A percentile compares a stretch with the other conserved stretches of the same genome.
Evolutionary conservation across 2,888 invertebrate species (phyloP).

Genomic region (Bruchidius siliquastri): DNA sequence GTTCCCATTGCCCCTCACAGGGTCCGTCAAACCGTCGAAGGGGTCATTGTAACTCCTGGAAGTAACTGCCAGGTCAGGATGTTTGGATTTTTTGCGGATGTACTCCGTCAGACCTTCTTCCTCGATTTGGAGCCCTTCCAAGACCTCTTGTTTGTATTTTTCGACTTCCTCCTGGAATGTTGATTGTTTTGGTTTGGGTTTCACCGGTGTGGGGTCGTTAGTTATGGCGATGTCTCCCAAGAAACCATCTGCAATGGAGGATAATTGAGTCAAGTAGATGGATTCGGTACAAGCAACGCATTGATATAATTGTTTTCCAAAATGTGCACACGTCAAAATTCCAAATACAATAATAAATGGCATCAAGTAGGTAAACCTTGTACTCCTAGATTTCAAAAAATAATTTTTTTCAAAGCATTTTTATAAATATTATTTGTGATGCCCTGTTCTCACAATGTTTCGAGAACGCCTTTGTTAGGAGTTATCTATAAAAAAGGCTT

Average conservation of each 20-base stretch:
- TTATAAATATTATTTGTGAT: too few relatives aligned
- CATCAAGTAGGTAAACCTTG: too few relatives aligned
- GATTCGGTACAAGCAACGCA: too few relatives aligned
- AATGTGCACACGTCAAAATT: too few relatives aligned
- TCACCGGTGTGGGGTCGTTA: slow-evolving; percentile 21
- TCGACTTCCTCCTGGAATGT: slow-evolving; percentile 71
- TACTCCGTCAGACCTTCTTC: slow-evolving; percentile 77
- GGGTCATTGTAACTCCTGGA: slow-evolving; percentile 40
- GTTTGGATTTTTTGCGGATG: slow-evolving; percentile 66
- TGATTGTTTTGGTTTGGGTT: slow-evolving; percentile 24
- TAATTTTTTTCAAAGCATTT: too few relatives aligned
- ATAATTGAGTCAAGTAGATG: too few relatives aligned
- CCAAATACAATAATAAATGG: too few relatives aligned
- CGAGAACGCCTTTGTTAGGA: too few relatives aligned
- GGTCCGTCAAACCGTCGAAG: slow-evolving; percentile 26
- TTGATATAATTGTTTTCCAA: too few relatives aligned
- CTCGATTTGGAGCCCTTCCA: slow-evolving; percentile 79
- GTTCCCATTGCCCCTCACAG: neutral
- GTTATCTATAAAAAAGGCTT: too few relatives aligned
- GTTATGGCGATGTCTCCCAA: slow-evolving; percentile 82
- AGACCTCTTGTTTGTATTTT: slow-evolving; percentile 74
- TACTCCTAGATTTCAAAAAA: too few relatives aligned
- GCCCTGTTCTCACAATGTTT: too few relatives aligned
- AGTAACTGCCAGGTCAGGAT: slow-evolving; percentile 44
- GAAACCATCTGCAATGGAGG: slow-evolving; percentile 64